Evolutionary conservation across 2,888 invertebrate genomes (phyloP).

Genomic region (Torymus aiolomorphi): DNA sequence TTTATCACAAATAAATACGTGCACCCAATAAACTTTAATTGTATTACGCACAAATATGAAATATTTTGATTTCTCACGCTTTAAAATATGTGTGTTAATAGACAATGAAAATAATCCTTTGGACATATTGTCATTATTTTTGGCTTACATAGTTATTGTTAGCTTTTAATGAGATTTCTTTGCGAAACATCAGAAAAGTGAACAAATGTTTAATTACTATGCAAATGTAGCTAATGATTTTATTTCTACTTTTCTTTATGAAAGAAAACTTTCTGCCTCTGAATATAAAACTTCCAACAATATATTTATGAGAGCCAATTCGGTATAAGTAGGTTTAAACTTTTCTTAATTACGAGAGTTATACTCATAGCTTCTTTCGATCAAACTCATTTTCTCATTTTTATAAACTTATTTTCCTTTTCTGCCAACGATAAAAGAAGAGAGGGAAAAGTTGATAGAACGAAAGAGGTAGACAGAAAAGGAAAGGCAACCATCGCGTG

Average conservation of each 20-base stretch:
- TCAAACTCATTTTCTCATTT: too few relatives aligned
- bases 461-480: neutral
- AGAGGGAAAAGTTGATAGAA: conserved; percentile 11
- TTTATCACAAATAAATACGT: conserved; percentile 12
- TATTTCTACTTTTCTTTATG: neutral
- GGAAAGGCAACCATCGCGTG: conserved; percentile 54
- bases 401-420: neutral
- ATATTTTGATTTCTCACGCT: neutral
- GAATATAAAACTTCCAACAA: too few relatives aligned
- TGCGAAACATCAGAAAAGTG: too few relatives aligned
- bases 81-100: too few relatives aligned
- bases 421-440: neutral
- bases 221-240: neutral
- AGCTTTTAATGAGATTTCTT: too few relatives aligned
- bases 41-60: neutral
- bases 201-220: neutral
- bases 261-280: neutral
- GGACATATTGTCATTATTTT: too few relatives aligned
- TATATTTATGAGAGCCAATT: neutral
- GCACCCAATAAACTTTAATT: conserved; percentile 11
- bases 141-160: too few relatives aligned
- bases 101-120: too few relatives aligned
- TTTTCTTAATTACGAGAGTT: too few relatives aligned
- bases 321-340: too few relatives aligned
- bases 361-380: too few relatives aligned